Evolutionary conservation across 2,797 vertebrate species (phyloP).

Genomic region (Diplodus sargus): DNA sequence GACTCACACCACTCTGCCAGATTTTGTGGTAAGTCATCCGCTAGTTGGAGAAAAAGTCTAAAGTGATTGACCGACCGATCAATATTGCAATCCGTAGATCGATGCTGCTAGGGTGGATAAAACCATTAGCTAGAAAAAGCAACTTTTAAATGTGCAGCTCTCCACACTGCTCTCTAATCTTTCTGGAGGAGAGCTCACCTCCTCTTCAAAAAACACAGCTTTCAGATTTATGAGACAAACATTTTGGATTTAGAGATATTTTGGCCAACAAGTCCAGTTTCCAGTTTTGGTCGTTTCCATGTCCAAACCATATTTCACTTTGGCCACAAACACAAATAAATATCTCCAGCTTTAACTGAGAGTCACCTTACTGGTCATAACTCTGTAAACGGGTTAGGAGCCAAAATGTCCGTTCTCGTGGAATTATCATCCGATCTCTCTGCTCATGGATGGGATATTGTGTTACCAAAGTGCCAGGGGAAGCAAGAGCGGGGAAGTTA

Average conservation of each 20-base stretch:
- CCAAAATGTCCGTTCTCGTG: constrained; percentile 36
- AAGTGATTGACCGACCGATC: background rate
- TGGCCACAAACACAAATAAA: constrained; percentile 46
- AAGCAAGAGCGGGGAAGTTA: constrained; percentile 49
- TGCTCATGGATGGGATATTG: constrained; percentile 33
- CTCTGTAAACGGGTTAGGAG: constrained; percentile 29
- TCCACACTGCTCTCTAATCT: constrained; percentile 27
- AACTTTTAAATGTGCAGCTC: background rate
- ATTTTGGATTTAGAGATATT: constrained; percentile 24
- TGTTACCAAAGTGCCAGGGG: constrained; percentile 46
- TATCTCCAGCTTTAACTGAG: constrained; percentile 26
- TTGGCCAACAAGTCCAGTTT: constrained; percentile 44
- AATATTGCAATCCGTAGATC: background rate
- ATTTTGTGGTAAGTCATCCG: background rate
- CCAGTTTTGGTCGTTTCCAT: constrained; percentile 33
- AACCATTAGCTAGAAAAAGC: constrained; percentile 3
- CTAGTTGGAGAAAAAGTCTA: background rate
- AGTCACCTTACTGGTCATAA: constrained; percentile 35
- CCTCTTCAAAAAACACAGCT: constrained; percentile 7
- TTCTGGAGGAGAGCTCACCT: constrained; percentile 9
- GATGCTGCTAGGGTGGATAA: background rate
- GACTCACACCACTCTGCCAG: constrained; percentile 3
- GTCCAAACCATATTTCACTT: constrained; percentile 22
- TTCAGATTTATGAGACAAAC: constrained; percentile 36
- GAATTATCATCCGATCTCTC: constrained; percentile 37